These are phyloP conservation scores for Omphaloscelis lunosa DNA, from an alignment of 2,888 invertebrate species.

Conservation along the genomic window DNA sequence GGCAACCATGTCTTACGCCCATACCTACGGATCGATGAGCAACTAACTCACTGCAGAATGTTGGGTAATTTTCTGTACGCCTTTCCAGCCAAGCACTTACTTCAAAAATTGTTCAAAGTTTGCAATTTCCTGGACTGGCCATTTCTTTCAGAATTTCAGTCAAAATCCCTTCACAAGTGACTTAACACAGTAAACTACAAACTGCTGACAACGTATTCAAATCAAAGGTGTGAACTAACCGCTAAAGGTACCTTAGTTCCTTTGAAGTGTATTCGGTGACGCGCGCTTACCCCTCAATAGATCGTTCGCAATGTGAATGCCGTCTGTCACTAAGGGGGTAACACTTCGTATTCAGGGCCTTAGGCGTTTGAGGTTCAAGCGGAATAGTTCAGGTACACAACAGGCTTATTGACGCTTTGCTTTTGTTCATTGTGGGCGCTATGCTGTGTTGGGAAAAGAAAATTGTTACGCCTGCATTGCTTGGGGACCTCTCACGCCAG, in stretches of 20 bases:
- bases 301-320: conserved; percentile 14
- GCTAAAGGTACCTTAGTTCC: conserved; percentile 21
- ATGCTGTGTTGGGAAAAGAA: background rate
- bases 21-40: background rate
- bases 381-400: conserved; percentile 11
- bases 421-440: conserved; percentile 1
- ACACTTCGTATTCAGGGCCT: conserved; percentile 21
- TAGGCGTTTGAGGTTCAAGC: conserved; percentile 19
- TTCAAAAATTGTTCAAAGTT: background rate
- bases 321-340: background rate
- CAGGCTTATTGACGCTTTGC: background rate
- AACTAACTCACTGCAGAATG: background rate
- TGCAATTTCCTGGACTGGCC: background rate
- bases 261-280: conserved; percentile 33
- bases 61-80: too few relatives aligned
- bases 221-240: conserved; percentile 19
- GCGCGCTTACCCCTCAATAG: conserved; percentile 28
- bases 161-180: background rate
- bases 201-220: conserved; percentile 28
- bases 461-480: background rate
- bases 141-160: background rate
- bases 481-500: too few relatives aligned
- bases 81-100: background rate
- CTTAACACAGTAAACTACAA: conserved; percentile 1
- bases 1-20: too few relatives aligned